These are phyloP conservation scores for Crotalus horridus DNA, from an alignment of 2,113 vertebrate genomes.

Conservation along the genomic window DNA sequence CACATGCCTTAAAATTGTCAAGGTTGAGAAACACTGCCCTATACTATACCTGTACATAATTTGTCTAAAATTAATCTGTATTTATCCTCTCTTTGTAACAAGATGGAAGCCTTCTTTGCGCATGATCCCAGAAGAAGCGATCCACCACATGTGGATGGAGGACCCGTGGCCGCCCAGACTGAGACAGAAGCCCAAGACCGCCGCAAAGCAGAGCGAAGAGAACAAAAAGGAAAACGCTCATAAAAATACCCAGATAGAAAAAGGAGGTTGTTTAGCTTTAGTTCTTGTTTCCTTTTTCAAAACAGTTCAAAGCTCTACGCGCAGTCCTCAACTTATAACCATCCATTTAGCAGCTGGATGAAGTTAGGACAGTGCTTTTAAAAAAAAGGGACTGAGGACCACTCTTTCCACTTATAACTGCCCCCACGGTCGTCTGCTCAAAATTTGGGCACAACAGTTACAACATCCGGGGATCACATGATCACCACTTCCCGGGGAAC, in stretches of 20 bases:
- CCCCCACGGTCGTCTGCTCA: background rate
- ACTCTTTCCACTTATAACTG: background rate
- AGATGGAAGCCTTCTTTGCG: constrained; percentile 91
- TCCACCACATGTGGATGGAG: constrained; percentile 87
- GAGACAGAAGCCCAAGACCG: constrained; percentile 60
- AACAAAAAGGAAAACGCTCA: constrained; percentile 56
- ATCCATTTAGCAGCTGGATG: rapidly evolving
- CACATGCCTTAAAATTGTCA: no score
- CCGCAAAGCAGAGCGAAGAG: constrained; percentile 70
- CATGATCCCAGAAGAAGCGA: constrained; percentile 87
- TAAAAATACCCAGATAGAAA: constrained; percentile 25
- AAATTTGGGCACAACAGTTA: background rate
- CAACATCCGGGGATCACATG: rapidly evolving
- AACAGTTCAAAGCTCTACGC: background rate
- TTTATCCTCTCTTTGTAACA: constrained; percentile 15
- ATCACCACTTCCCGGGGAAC: background rate
- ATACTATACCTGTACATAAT: no score
- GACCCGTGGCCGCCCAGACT: constrained; percentile 74
- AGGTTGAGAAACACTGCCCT: no score
- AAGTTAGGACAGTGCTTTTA: background rate
- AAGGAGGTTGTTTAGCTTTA: background rate
- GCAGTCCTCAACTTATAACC: background rate
- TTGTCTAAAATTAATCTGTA: no score
- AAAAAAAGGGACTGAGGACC: no score
- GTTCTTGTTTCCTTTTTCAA: background rate